phyloP scores from a whole-genome alignment of 2,797 vertebrate genomes.

The Sphenodon punctatus region DNA sequence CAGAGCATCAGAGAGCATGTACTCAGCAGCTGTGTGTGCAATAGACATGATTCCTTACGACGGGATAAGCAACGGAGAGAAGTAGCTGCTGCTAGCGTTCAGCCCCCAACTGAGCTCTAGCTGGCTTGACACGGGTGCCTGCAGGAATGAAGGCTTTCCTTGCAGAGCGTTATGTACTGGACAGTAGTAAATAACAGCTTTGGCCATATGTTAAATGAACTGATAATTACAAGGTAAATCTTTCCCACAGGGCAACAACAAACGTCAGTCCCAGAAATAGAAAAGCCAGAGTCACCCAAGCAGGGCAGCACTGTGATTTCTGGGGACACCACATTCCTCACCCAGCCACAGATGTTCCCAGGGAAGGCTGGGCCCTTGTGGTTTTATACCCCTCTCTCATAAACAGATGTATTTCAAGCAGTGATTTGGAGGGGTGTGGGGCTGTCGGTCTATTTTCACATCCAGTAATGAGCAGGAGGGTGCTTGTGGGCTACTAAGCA shows the following conservation, averaged over 20 bases:
- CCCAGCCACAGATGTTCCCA: not conserved
- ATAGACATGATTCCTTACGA: constrained; percentile 83
- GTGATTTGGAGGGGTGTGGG: fast-evolving
- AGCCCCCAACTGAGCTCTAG: not conserved
- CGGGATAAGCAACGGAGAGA: not conserved
- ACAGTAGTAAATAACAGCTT: constrained; percentile 12
- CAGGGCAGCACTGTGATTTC: not conserved
- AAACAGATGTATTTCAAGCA: constrained; percentile 27
- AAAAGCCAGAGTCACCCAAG: fast-evolving
- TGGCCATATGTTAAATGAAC: fast-evolving
- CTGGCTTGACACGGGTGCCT: fast-evolving
- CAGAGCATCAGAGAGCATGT: constrained; percentile 93
- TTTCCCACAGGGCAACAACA: not conserved
- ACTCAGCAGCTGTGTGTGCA: constrained; percentile 87
- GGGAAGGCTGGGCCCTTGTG: not conserved
- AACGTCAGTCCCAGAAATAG: constrained; percentile 23
- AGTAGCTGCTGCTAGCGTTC: not conserved
- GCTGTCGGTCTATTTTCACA: constrained; percentile 13
- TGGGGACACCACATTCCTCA: not conserved
- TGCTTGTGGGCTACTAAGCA: not conserved
- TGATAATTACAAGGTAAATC: constrained; percentile 53
- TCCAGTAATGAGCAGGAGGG: fast-evolving
- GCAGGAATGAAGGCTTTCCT: not conserved
- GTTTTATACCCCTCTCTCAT: constrained; percentile 64
- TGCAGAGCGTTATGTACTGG: not conserved